A percentile compares a stretch with the other conserved stretches of the same genome.
Evolutionary conservation across 30 jellyfish, hydroid and myxozoan species (phyloP).

Genomic region (Hydractinia echinata): DNA sequence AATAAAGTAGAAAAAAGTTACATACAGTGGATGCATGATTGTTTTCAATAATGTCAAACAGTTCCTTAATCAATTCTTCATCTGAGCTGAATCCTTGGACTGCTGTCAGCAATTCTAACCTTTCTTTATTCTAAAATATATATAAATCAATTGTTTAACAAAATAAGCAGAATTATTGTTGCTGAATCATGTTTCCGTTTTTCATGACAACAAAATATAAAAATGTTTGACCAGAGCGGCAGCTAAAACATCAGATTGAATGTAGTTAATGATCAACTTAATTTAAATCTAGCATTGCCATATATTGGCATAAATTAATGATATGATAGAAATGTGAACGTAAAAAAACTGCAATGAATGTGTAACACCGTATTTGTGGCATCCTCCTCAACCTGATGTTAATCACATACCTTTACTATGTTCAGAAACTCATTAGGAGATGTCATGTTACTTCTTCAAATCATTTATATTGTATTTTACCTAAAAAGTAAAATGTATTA

Average conservation of each 20-base stretch:
- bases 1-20: background rate
- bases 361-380: no score
- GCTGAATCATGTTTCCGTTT: background rate
- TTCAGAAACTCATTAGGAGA: no score
- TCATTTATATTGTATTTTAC: no score
- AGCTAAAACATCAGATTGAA: background rate
- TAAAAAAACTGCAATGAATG: no score
- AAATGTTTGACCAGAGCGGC: background rate
- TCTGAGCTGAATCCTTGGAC: background rate
- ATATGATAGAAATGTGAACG: no score
- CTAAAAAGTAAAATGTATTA: no score
- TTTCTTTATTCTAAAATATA: slow-evolving; percentile 3
- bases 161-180: background rate
- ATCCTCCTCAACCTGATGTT: no score
- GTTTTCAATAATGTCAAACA: background rate
- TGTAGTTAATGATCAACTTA: no score
- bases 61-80: background rate
- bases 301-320: no score
- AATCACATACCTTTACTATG: no score
- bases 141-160: background rate
- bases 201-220: background rate
- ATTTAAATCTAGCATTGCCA: no score
- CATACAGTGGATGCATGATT: slow-evolving; percentile 10
- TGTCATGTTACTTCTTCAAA: no score
- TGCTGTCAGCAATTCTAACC: background rate